Evolutionary conservation across 2,797 vertebrate species (phyloP).

Genomic region (Chelmon rostratus): DNA sequence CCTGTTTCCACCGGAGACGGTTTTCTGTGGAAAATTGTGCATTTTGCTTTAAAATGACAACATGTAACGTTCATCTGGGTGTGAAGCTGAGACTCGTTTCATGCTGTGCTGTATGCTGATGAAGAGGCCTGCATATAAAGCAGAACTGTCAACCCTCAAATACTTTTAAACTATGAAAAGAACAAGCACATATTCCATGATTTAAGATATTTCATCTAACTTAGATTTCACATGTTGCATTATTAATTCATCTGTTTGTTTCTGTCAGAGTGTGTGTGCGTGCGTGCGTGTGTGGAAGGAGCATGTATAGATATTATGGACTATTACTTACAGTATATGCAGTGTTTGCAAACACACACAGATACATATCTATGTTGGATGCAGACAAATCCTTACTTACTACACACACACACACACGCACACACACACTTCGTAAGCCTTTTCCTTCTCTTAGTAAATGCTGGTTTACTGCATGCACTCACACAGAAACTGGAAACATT

Average conservation of each 20-base stretch:
- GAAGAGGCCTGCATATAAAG: background rate
- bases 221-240: too few relatives aligned
- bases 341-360: background rate
- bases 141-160: background rate
- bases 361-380: background rate
- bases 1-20: background rate
- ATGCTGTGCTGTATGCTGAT: conserved; percentile 7
- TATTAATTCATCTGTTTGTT: too few relatives aligned
- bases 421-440: too few relatives aligned
- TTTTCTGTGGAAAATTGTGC: background rate
- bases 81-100: background rate
- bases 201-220: too few relatives aligned
- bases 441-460: background rate
- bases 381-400: background rate
- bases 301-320: background rate
- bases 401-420: too few relatives aligned
- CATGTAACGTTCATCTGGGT: background rate
- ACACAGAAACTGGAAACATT: background rate
- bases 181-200: too few relatives aligned
- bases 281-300: too few relatives aligned
- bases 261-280: background rate
- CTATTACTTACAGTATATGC: background rate
- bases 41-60: background rate
- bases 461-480: background rate
- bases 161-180: too few relatives aligned